Conservation (phyloP, 1,140 invertebrate genomes). For the Pogonomyrmex barbatus region DNA sequence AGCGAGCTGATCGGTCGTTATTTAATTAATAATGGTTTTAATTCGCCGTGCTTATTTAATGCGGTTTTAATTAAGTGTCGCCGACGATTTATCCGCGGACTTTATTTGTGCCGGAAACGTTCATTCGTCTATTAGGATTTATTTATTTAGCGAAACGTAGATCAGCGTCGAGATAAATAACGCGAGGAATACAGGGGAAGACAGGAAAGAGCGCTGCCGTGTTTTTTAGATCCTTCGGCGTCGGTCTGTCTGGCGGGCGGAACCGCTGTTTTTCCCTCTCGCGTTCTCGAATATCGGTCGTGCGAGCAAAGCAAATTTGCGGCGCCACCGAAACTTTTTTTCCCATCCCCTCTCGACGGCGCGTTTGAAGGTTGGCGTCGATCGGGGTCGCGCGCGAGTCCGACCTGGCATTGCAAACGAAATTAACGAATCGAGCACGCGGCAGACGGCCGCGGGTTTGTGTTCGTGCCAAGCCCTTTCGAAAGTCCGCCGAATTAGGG, state of each 20-base stretch:
- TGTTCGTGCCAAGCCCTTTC: conserved; percentile 40
- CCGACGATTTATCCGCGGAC: neutral
- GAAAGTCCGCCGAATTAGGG: conserved; percentile 28
- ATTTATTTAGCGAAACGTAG: conserved; percentile 34
- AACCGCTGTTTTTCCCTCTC: conserved; percentile 44
- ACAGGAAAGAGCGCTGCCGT: conserved; percentile 21
- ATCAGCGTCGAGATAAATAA: conserved; percentile 32
- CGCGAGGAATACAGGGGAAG: neutral
- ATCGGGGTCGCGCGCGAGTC: conserved; percentile 42
- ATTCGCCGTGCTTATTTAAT: conserved; percentile 41
- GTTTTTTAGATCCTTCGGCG: conserved; percentile 57
- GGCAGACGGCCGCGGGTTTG: neutral
- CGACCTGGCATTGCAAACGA: conserved; percentile 52
- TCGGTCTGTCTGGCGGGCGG: conserved; percentile 46
- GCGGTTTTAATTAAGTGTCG: conserved; percentile 39
- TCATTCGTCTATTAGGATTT: conserved; percentile 15
- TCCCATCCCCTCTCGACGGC: neutral
- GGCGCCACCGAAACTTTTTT: conserved; percentile 54
- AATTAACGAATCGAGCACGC: conserved; percentile 45
- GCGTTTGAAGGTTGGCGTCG: conserved; percentile 17
- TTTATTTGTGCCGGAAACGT: neutral
- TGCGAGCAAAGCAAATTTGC: conserved; percentile 63
- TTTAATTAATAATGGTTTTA: conserved; percentile 56
- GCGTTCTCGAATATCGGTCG: conserved; percentile 48
- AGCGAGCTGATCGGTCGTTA: neutral